Evolutionary conservation across 2,888 invertebrate species (phyloP), one percentile per base, ranked within the genome.

Genomic region (Prosopocoilus inquinatus): DNA sequence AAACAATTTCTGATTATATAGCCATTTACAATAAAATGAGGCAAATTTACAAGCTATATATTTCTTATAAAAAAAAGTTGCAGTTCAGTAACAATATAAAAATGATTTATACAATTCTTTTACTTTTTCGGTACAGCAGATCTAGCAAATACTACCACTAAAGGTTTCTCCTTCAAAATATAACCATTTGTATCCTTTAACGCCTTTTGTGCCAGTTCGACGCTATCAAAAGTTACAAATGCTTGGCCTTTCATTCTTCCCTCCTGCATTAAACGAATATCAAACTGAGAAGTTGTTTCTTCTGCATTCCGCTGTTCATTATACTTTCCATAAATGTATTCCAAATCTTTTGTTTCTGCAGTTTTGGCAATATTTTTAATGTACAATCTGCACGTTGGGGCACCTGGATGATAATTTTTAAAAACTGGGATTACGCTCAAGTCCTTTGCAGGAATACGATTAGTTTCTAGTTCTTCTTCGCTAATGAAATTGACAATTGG

Each of bases 231-330:
- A 0, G 92, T 92, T 0, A 96, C 83, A 81, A 96, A 96, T 1
- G 94, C 95, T 77, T 96, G 96, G 0, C 96, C 96, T 76, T 95
- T 96, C 96, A 96, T 96, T 69, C 94, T 83, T 1, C 96, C 96
- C 75, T 94, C 92, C 71, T 92, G 91, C 94, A 96, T 93, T 9
- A 95, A 81, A 65, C 90, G 82, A 3, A 96, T 85, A 74, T 84
- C 83, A 75, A 86, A 83, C 43, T 79, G 79, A 57, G 78, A 78
- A 7, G 66, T 64, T 4, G 58, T 54, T 2, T 61, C 76, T 15
- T 75, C 67, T 50, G 77, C 67, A 3, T 53, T 44, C 33, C 38
- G 33, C 39, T 74, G 70, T 57, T 78, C 70, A 2, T 79, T 71
- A 70, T 88, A 94, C 49, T 87, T 80, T 56, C 84, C 85, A 72